Conservation (phyloP, 1,140 invertebrate genomes). For the Drosophila sechellia region DNA sequence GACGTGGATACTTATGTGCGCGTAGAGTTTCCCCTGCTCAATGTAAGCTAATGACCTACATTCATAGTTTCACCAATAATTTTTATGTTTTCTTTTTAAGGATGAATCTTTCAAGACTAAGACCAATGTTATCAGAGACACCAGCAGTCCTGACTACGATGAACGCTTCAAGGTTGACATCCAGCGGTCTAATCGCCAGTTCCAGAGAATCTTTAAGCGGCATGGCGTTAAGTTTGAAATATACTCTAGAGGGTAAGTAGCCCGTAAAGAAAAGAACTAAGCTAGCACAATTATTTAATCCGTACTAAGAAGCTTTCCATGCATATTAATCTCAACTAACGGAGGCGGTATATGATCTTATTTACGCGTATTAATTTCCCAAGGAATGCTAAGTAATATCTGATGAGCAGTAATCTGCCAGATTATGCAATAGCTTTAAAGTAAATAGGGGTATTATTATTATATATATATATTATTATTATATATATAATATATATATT, state of each 20-base stretch:
- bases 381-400: neutral
- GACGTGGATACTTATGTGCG: slow-evolving; percentile 97
- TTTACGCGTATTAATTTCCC: neutral
- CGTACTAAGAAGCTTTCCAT: slow-evolving; percentile 39
- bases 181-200: slow-evolving; percentile 91
- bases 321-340: slow-evolving; percentile 23
- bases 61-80: neutral
- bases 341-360: slow-evolving; percentile 10
- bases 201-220: slow-evolving; percentile 94
- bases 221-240: slow-evolving; percentile 96
- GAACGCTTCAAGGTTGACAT: slow-evolving; percentile 92
- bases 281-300: slow-evolving; percentile 3
- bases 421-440: neutral
- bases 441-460: neutral
- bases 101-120: slow-evolving; percentile 92
- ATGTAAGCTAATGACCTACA: slow-evolving; percentile 86
- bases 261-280: neutral
- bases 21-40: slow-evolving; percentile 96
- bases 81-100: slow-evolving; percentile 82
- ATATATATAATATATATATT: no score
- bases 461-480: no score
- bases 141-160: slow-evolving; percentile 95
- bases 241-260: slow-evolving; percentile 95
- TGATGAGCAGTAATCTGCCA: neutral
- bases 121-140: slow-evolving; percentile 92